Evolutionary conservation across 2,888 invertebrate genomes (phyloP).

Genomic region (Phasia obesa): DNA sequence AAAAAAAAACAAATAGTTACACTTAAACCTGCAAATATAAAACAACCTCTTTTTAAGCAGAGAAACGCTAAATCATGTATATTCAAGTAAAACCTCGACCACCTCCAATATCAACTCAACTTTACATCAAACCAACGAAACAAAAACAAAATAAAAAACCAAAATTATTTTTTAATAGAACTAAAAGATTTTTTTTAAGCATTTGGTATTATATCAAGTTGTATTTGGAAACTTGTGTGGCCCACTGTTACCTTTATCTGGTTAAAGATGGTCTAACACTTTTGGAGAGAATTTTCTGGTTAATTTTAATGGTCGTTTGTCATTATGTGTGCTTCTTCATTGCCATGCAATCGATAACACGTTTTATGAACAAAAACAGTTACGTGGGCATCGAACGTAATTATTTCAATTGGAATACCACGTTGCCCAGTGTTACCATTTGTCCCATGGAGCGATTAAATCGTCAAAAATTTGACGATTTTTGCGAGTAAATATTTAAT

Average conservation of each 20-base stretch:
- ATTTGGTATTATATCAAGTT: conserved; percentile 67
- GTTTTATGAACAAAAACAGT: conserved; percentile 79
- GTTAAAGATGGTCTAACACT: conserved; percentile 73
- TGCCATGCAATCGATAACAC: conserved; percentile 78
- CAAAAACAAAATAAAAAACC: background rate
- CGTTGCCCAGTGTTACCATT: conserved; percentile 79
- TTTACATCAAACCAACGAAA: background rate
- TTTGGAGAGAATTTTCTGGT: conserved; percentile 79
- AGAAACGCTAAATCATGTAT: background rate
- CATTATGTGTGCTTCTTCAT: conserved; percentile 77
- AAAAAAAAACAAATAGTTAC: background rate
- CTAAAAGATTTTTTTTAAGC: background rate
- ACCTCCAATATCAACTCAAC: background rate
- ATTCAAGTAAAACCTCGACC: conserved; percentile 45
- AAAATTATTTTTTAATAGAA: background rate
- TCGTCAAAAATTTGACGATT: conserved; percentile 74
- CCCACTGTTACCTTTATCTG: conserved; percentile 80
- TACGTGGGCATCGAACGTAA: conserved; percentile 81
- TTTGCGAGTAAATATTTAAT: conserved; percentile 75
- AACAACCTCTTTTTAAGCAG: background rate
- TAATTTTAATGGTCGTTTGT: conserved; percentile 75
- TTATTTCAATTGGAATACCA: conserved; percentile 81
- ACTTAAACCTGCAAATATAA: conserved; percentile 1
- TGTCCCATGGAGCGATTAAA: conserved; percentile 80
- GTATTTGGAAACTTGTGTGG: conserved; percentile 78